phyloP scores from a whole-genome alignment of 1,140 invertebrate species.

The Drosophila auraria region DNA sequence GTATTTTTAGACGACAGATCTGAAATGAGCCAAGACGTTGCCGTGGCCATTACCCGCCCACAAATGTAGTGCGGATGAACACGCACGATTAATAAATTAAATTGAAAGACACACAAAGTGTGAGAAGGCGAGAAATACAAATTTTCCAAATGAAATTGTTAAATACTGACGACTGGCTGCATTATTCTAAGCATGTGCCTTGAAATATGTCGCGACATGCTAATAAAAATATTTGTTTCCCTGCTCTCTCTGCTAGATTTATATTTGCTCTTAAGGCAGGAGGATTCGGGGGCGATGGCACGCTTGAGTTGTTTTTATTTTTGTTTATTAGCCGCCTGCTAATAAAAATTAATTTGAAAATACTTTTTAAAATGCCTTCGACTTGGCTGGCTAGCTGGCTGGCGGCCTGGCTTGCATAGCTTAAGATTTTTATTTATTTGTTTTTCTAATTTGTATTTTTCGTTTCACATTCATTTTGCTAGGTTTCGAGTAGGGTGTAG shows the following conservation, averaged over 20 bases:
- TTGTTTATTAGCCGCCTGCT: conserved; percentile 76
- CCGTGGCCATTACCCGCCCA: conserved; percentile 56
- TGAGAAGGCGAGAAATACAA: conserved; percentile 35
- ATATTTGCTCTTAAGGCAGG: conserved; percentile 51
- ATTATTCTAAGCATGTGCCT: conserved; percentile 68
- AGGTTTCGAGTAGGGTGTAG: conserved; percentile 47
- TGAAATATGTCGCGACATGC: conserved; percentile 79
- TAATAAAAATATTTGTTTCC: conserved; percentile 72
- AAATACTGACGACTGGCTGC: conserved; percentile 57
- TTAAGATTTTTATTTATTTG: conserved; percentile 81
- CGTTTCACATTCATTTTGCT: conserved; percentile 55
- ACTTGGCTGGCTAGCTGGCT: conserved; percentile 27
- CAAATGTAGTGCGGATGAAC: conserved; percentile 66
- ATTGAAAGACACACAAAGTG: conserved; percentile 76
- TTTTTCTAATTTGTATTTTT: conserved; percentile 71
- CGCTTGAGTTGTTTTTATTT: conserved; percentile 53
- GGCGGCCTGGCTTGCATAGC: conserved; percentile 36
- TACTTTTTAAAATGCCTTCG: conserved; percentile 67
- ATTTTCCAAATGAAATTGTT: conserved; percentile 65
- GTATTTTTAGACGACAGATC: conserved; percentile 52
- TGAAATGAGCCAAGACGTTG: conserved; percentile 51
- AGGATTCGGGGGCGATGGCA: conserved; percentile 13
- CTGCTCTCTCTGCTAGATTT: conserved; percentile 52
- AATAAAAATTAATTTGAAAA: conserved; percentile 84
- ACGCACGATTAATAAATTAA: conserved; percentile 83